Base-by-base conservation (phyloP, 2,797 vertebrate species). In the Gymnocypris eckloni region DNA sequence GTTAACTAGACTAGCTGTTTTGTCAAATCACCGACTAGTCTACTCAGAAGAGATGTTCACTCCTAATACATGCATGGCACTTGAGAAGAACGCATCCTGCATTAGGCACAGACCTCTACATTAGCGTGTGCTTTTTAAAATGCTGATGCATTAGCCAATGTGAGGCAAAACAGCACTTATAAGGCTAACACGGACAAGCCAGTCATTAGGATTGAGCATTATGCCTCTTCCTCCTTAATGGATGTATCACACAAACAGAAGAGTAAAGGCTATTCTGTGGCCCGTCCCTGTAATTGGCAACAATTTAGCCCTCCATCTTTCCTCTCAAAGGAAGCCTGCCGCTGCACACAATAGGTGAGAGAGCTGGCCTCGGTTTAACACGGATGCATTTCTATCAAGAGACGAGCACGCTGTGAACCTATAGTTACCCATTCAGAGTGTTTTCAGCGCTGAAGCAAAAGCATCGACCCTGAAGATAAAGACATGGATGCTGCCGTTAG, bases 151-250 rank as follows among this genome's bases (percentile, higher is more conserved):
- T 90, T 84, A 88, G 66, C 69, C 82, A 86, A 75, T 52, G 59
- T 83, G 83, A 78, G 81, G 66, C 83, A 85, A 80, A 79, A 86
- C 87, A 86, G 85, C 89, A 89, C 89, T 89, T 89, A 87, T 79
- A 85, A 88, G 61, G 33, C 79, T 67, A 83, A 79, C 59, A 37
- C 78, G 61, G 87, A 81, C 25, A 7, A 88, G 71, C 61, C 11
- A 79, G 85, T 85, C 87, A 81, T 89, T 85, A 85, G 82, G 25
- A 79, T 6, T 50, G 85, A 85, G 86, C 41, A 66, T 83, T 86
- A 82, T 83, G 83, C 70, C 82, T 52, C 45, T 25, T 84, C 77
- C 82, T 69, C 45, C 82, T 86, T 89, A 87, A 90, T 88, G 82
- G 86, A 86, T 79, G 69, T 71, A 85, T 83, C 72, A 28, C 61